These are phyloP conservation scores for Platypus cylindrus DNA, from an alignment of 2,888 invertebrate genomes.

Conservation along the genomic window DNA sequence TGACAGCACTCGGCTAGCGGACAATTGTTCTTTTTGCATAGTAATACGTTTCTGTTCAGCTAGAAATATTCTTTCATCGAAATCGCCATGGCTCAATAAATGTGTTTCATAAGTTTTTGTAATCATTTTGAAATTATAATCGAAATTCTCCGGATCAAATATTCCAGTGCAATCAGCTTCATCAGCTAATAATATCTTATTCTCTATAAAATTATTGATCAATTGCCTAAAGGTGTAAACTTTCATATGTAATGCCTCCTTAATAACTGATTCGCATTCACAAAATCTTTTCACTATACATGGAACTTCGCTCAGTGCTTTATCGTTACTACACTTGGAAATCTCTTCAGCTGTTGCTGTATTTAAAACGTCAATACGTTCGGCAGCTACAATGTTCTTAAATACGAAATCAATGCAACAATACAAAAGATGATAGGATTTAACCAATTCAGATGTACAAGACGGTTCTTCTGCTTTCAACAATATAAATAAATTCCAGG, in stretches of 20 bases:
- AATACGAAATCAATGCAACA: slow-evolving; percentile 87
- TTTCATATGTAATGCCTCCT: slow-evolving; percentile 84
- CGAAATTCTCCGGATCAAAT: slow-evolving; percentile 68
- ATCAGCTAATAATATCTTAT: slow-evolving; percentile 63
- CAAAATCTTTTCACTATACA: slow-evolving; percentile 52
- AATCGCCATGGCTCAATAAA: slow-evolving; percentile 81
- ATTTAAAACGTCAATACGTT: slow-evolving; percentile 77
- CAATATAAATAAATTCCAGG: slow-evolving; percentile 87
- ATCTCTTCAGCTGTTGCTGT: slow-evolving; percentile 44
- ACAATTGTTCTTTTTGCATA: slow-evolving; percentile 20
- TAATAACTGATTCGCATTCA: slow-evolving; percentile 46
- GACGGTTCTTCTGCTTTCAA: slow-evolving; percentile 77
- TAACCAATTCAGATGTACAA: slow-evolving; percentile 85
- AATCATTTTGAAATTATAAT: slow-evolving; percentile 71
- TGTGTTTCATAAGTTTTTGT: slow-evolving; percentile 83
- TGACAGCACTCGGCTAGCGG: slow-evolving; percentile 15
- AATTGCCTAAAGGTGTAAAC: slow-evolving; percentile 75
- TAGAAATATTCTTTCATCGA: slow-evolving; percentile 93
- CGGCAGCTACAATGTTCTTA: slow-evolving; percentile 69
- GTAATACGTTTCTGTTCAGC: slow-evolving; percentile 24
- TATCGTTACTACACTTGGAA: slow-evolving; percentile 33
- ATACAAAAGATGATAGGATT: slow-evolving; percentile 82
- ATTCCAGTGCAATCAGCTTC: slow-evolving; percentile 57
- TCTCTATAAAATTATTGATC: slow-evolving; percentile 61
- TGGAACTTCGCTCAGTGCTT: slow-evolving; percentile 52